Evolutionary conservation across 2,113 vertebrate species (phyloP), one percentile per base, ranked within the genome.

Genomic region (Callospermophilus lateralis): DNA sequence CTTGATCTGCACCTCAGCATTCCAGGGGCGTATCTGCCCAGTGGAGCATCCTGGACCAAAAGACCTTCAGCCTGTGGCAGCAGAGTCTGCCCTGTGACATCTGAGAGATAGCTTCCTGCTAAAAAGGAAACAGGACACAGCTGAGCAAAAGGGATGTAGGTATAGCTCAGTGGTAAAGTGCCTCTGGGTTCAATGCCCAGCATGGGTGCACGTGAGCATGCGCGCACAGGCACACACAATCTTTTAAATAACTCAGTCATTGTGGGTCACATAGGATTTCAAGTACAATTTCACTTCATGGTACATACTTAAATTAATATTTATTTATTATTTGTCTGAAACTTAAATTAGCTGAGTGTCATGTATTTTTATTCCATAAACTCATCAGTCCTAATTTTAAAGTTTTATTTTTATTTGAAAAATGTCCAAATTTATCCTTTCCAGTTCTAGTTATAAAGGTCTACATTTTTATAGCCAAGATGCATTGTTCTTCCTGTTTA

Each of bases 351-450:
- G 88, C 30, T 61, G 32, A 4, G 24, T 61, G 17, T 22, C 9
- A 63, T 45, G 2, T 45, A 72, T 87, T 95, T 90, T 90, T 65
- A 90, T 19, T 90, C 48, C n/a, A n/a, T 34, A 76, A 84, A 86
- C 58, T 67, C 61, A 8, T 63, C 37, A 53, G 24, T 26, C 10
- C 53, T 87, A 68, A 79, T 88, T 93, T 88, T 3, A 95, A 55
- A 7, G 17, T 20, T 58, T 68, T 92, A 73, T 48, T 58, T 68
- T 94, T 63, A 6, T 28, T 85, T 37, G 58, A 83, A 65, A 65
- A 97, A 93, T 65, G 7, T 78, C 45, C 74, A 24, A 74, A 83
- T 78, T 58, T 9, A 83, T 94, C 28, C 73, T 80, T 80, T 79
- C n/a, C 17, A 88, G 26, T 28, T 55, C 19, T 55, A 72, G n/a